Evolutionary conservation across 2,888 invertebrate genomes (phyloP), one percentile per base, ranked within the genome.

Genomic region (Pomacea canaliculata): DNA sequence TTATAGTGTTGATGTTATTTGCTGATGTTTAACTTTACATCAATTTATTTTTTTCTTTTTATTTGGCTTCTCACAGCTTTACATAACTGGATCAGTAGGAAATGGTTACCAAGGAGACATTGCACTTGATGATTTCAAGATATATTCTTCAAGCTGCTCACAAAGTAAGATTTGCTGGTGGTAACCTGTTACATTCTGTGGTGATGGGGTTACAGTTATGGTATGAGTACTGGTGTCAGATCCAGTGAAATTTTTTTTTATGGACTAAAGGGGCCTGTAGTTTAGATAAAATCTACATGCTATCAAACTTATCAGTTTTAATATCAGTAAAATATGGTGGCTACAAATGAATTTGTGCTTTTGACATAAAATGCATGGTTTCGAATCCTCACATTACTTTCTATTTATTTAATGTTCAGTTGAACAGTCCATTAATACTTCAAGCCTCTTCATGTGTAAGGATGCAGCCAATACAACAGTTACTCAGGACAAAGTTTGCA

Each of bases 101-200:
- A 79, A 66, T 49, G 81, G 84, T 71, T 84, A 80, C 65, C 60
- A 68, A 37, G 88, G 88, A 62, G 86, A 87, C 70, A 88, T 90
- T 68, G 87, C 88, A 56, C 80, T 90, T 18, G 90, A 90, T 82
- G 90, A 90, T 76, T 80, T 90, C 70, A 80, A 78, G 56, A 78
- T 87, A 4, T 79, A 83, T 59, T 78, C 73, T 19, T 76, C 67
- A 46, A 70, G 81, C 8, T 86, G 86, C 79, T 76, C 71, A 16
- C 59, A 77, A 59, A 82, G 86, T 86, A 80, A 71, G 76, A 5
- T 37, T 37, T 37, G 37, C 37, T 5, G 37, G 5, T 5, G 5
- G 37, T 37, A 37, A 37, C 37, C 37, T 37, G 3, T 37, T 37
- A 46, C 46, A 65, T 23, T 19, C 10, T 16, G n/a, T 65, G 23